Evolutionary conservation across 2,888 invertebrate genomes (phyloP), one percentile per base, ranked within the genome.

Genomic region (Cataglyphis altisquamis): DNA sequence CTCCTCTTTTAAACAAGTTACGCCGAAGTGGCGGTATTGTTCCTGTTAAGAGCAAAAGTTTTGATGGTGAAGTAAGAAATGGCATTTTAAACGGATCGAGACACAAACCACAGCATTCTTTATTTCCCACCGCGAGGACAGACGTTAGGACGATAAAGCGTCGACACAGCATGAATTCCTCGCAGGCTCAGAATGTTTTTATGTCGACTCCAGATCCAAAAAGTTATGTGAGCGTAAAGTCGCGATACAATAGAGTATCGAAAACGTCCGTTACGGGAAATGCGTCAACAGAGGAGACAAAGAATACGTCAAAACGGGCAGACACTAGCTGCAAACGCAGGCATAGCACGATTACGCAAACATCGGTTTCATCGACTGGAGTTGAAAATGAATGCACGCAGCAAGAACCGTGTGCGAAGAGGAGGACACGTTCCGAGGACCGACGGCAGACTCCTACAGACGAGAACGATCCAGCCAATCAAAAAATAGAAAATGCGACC

Each of bases 401-500:
- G 75, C 84, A 84, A 78, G 94, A 94, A 32, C 90, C 92, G 0
- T 91, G 89, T 41, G 81, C 86, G 0, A 94, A 94, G 63, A 90
- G 94, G 15, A 89, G 93, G 64, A 94, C 94, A 0, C 92, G 94
- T 0, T 94, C 94, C 0, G 94, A 94, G 48, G 94, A 93, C 81
- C 87, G 91, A 18, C 52, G 78, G 21, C 91, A 87, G 0, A 86
- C 87, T 36, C 92, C 94, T 90, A 90, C 93, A 87, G 93, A 95
- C 93, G 95, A 95, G 92, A 93, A 96, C 93, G 83, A 96, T 88
- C 94, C 96, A 1, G 89, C 91, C 1, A 93, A 91, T 86, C 91
- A 92, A 93, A 91, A 80, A 10, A 55, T 73, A 3, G 84, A 89
- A 32, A 91, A 92, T 4, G 80, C 90, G 0, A 90, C 87, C 10